Evolutionary conservation across 2,113 vertebrate genomes (phyloP).

Genomic region (Dolichallabes microphthalmus): DNA sequence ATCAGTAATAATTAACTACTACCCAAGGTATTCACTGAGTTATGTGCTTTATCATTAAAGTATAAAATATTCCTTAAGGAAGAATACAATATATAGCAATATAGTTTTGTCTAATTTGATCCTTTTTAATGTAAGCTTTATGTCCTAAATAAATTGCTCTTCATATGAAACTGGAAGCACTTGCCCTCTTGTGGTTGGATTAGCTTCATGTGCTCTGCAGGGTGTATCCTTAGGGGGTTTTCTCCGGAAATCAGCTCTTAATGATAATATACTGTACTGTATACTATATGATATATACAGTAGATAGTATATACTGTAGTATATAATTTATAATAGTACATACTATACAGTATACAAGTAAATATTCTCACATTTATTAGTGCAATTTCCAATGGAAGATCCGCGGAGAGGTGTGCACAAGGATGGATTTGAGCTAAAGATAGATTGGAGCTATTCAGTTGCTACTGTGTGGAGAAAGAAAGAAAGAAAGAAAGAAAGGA

Average conservation of each 20-base stretch:
- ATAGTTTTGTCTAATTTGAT: not conserved
- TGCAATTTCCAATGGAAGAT: not conserved
- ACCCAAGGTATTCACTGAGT: not conserved
- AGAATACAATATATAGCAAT: not conserved
- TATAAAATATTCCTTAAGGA: not conserved
- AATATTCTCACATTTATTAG: not conserved
- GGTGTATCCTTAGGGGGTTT: not conserved
- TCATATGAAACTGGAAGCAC: not conserved
- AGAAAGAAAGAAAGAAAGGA: not conserved
- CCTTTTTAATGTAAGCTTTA: not conserved
- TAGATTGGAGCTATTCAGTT: not conserved
- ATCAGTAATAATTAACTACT: not conserved
- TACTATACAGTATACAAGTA: no score
- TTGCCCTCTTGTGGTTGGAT: conserved; percentile 34
- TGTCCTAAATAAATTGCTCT: not conserved
- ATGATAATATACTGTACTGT: not conserved
- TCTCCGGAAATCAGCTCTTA: not conserved
- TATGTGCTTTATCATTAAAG: not conserved
- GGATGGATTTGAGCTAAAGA: not conserved
- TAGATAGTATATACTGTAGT: no score
- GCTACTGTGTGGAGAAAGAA: not conserved
- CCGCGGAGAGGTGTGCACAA: not conserved
- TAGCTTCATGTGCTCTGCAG: not conserved
- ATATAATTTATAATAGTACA: no score
- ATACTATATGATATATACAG: no score